Evolutionary conservation across 2,888 invertebrate genomes (phyloP), one percentile per base, ranked within the genome.

Genomic region (Hydraecia micacea): DNA sequence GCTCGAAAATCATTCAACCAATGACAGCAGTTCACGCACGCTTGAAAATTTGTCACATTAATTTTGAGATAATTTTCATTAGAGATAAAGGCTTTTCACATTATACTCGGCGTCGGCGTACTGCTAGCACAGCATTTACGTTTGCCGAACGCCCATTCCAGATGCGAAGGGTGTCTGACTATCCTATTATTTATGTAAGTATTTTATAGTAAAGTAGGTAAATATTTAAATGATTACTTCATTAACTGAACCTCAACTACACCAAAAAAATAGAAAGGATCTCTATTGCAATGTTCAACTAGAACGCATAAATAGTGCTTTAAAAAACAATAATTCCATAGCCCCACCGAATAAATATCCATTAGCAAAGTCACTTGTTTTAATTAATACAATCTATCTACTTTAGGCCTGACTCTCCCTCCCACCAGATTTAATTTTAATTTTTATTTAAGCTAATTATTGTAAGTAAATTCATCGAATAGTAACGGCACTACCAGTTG

Each of bases 161-260:
- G 66, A 52, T 46, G 42, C 52, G 28, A 82, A 52, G 42, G 52
- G 8, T 18, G 3, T 66, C 75, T 60, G 21, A 49, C 76, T 46
- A 28, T 63, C 15, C 52, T 80, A 81, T 81, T 85, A 83, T 81
- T 82, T 79, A 85, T 79, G 68, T 84, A 32, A 32, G 32, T 32
- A 78, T 77, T 80, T 70, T 77, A 75, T 83, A 72, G 65, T 86
- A 79, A 77, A 79, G 25, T 72, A 80, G 69, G 65, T 85, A 72
- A 75, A 74, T 62, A 78, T 67, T 73, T 5, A 58, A 84, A 60
- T 77, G 73, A 83, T 79, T 86, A 86, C 65, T 75, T 80, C 65
- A 71, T 78, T 77, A 80, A 81, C 72, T 80, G 72, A 79, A 79
- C 75, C 68, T 68, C 42, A 49, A 69, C 69, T 78, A 72, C 55